These are phyloP conservation scores for Idaea biselata DNA, from an alignment of 2,888 invertebrate genomes.

Conservation along the genomic window DNA sequence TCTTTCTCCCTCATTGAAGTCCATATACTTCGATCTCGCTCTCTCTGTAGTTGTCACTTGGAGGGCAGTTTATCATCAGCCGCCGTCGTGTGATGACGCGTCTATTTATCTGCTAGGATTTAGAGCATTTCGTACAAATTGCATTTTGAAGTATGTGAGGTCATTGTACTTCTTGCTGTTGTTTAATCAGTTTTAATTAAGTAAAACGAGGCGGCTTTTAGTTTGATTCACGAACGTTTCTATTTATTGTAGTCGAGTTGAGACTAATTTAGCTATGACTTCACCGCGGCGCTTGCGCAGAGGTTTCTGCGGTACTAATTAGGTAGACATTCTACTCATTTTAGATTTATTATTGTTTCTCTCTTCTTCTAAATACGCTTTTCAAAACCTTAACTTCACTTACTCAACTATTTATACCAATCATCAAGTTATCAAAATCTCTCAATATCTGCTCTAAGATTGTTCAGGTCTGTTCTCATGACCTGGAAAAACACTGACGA, in stretches of 20 bases:
- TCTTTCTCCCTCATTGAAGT: conserved; percentile 38
- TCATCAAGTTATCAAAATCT: no score
- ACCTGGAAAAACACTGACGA: no score
- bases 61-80: conserved; percentile 69
- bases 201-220: conserved; percentile 28
- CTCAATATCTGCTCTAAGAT: no score
- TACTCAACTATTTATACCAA: no score
- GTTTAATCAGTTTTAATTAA: conserved; percentile 44
- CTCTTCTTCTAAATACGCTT: conserved; percentile 4
- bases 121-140: conserved; percentile 60
- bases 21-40: conserved; percentile 46
- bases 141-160: conserved; percentile 59
- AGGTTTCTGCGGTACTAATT: not conserved
- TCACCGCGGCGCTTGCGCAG: conserved; percentile 15
- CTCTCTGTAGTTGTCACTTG: conserved; percentile 56
- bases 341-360: conserved; percentile 3
- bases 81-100: conserved; percentile 69
- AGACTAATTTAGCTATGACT: conserved; percentile 28
- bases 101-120: conserved; percentile 64
- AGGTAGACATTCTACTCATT: not conserved
- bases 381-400: not conserved
- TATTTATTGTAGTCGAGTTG: conserved; percentile 13
- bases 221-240: conserved; percentile 28
- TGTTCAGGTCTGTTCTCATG: no score
- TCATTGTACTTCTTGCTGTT: conserved; percentile 52